Conservation (phyloP, 2,113 vertebrate genomes). For the Cephalophus harveyi region DNA sequence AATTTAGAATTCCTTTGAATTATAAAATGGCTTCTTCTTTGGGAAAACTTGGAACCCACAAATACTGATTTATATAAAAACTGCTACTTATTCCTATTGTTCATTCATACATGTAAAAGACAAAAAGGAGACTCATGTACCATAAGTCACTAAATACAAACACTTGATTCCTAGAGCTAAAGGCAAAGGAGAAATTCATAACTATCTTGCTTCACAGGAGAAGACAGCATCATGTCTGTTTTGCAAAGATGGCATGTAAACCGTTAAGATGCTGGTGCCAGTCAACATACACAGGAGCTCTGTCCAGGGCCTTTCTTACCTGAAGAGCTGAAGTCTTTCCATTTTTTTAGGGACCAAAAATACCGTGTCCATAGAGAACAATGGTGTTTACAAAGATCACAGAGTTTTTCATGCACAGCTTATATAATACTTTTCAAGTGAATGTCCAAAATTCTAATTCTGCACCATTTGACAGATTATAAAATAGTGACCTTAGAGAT, state of each 20-base stretch:
- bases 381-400: neutral
- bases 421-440: neutral
- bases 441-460: neutral
- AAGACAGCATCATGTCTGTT: fast-evolving
- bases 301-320: neutral
- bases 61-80: neutral
- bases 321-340: neutral
- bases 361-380: neutral
- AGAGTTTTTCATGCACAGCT: too few species aligned
- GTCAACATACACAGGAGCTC: neutral
- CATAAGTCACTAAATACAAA: neutral
- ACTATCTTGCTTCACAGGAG: neutral
- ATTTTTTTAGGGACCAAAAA: neutral
- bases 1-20: neutral
- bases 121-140: neutral
- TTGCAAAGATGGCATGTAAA: neutral
- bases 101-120: neutral
- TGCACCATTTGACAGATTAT: neutral
- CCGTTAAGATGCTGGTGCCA: neutral
- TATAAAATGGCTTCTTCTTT: neutral
- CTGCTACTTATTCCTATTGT: neutral
- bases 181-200: neutral
- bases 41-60: neutral
- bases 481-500: neutral
- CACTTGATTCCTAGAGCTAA: too few species aligned